Evolutionary conservation across 2,113 vertebrate genomes (phyloP).

Genomic region (Hucho hucho): DNA sequence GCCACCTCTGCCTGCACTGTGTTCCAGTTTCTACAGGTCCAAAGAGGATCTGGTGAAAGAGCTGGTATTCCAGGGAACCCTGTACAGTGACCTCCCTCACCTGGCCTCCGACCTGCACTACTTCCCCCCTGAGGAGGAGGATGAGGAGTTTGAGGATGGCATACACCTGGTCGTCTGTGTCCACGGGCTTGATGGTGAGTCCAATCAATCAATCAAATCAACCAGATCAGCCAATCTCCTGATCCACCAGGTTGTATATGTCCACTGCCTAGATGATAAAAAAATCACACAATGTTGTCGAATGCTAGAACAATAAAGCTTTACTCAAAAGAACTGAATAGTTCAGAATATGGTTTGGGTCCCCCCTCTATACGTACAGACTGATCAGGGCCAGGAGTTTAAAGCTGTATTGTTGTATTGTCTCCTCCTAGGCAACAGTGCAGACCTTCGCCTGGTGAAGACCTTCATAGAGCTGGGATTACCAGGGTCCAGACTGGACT

Average conservation of each 20-base stretch:
- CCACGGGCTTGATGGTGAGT: conserved; percentile 94
- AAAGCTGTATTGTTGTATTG: neutral
- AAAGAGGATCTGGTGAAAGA: conserved; percentile 93
- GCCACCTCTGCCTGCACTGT: neutral
- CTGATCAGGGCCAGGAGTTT: no score
- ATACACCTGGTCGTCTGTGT: conserved; percentile 98
- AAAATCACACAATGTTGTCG: no score
- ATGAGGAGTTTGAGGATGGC: conserved; percentile 92
- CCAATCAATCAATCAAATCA: neutral
- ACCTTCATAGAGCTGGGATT: conserved; percentile 96
- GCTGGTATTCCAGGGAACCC: conserved; percentile 85
- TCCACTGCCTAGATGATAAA: conserved; percentile 77
- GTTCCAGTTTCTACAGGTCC: conserved; percentile 93
- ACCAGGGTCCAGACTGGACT: conserved; percentile 94
- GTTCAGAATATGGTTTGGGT: no score
- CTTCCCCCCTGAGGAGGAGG: conserved; percentile 96
- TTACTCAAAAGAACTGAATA: no score
- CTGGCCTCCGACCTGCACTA: conserved; percentile 94
- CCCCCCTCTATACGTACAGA: no score
- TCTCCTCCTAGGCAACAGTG: conserved; percentile 85
- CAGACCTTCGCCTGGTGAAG: conserved; percentile 94
- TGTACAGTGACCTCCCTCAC: conserved; percentile 91
- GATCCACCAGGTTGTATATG: conserved; percentile 84
- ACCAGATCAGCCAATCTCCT: no score
- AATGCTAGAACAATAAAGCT: no score